Base-by-base conservation (phyloP, 2,113 vertebrate species). In the Serinus canaria region DNA sequence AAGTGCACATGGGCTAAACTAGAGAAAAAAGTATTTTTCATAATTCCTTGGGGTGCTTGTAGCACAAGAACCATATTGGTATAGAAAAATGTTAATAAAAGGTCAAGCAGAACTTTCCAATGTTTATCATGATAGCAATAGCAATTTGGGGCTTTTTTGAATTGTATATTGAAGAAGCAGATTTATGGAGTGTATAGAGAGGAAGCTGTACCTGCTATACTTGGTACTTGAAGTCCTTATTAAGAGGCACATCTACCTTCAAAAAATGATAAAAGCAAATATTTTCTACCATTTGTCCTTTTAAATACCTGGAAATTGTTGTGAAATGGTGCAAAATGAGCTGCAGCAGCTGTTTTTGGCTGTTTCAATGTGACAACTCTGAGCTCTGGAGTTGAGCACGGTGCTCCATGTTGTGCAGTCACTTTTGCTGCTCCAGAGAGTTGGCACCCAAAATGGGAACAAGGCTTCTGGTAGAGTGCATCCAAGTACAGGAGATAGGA, bases 1-100 rank as follows among this genome's bases (percentile, higher is more conserved):
- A 98, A 98, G 97, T 97, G 98, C 97, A 98, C 97, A 98, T 97
- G 98, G 98, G 97, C 98, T 98, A 98, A 98, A 98, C 97, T 98
- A 97, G 96, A 96, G 97, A 97, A 98, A 98, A 97, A 97, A 98
- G 96, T 98, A 98, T 98, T 98, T 98, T 98, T 98, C 98, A 98
- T 98, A 98, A 98, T 98, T 98, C 98, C 98, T 98, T 95, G 46
- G 98, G 98, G 98, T 98, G 97, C 96, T 96, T 89, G 97, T 96
- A 98, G 96, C 93, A 93, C 97, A 97, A 96, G 95, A 98, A 98
- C 97, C 97, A 97, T 98, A 98, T 98, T 98, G 97, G 97, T 97
- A 97, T 97, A 97, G 97, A 97, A 97, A 98, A 97, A 98, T 98
- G 98, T 98, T 98, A 98, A 98, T 98, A 98, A 98, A 98, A 98